Conservation (phyloP, 2,113 vertebrate species). For the Struthio camelus region DNA sequence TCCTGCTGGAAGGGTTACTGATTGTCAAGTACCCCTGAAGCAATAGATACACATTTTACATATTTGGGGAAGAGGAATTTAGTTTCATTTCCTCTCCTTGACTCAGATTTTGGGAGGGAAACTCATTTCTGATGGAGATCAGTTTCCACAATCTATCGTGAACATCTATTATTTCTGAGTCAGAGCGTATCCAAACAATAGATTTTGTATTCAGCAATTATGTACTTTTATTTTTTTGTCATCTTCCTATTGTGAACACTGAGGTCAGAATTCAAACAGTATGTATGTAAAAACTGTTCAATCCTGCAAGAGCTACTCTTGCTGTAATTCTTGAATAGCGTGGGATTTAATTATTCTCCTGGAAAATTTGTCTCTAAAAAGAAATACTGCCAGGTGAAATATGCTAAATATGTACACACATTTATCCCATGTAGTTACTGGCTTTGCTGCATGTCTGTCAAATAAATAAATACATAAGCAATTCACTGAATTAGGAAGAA, state of each 20-base stretch:
- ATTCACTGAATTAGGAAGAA: slow-evolving; percentile 18
- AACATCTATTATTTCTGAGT: background rate
- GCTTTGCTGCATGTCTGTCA: background rate
- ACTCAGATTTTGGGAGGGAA: background rate
- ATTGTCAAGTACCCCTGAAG: background rate
- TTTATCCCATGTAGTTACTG: background rate
- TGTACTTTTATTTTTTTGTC: background rate
- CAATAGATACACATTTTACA: background rate
- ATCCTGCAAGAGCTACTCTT: background rate
- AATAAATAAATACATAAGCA: slow-evolving; percentile 15
- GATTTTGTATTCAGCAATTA: background rate
- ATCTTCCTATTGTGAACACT: background rate
- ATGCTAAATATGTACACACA: background rate
- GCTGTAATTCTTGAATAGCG: background rate
- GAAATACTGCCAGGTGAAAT: background rate
- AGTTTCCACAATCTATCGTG: background rate
- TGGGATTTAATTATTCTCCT: slow-evolving; percentile 1
- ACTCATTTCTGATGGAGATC: background rate
- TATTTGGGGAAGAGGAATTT: background rate
- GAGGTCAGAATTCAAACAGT: background rate
- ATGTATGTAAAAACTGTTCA: background rate
- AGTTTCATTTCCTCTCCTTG: background rate
- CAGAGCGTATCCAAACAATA: background rate
- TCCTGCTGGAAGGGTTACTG: background rate
- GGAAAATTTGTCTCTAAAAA: background rate